Conservation (phyloP, 2,797 vertebrate genomes). For the Yasuhikotakia modesta region DNA sequence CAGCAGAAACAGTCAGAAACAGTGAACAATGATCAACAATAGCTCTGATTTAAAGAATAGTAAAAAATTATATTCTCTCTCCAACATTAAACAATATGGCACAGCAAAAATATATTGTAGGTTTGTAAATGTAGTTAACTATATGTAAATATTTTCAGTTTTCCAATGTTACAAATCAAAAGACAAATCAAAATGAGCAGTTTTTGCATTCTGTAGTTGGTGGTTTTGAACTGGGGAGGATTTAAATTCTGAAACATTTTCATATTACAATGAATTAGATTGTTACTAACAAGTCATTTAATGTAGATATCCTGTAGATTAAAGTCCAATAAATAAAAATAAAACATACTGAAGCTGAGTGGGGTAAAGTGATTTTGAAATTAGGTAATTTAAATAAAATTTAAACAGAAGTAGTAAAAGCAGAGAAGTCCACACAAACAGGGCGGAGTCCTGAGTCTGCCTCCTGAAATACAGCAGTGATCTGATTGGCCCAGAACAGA, state of each 20-base stretch:
- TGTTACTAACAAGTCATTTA: too few species aligned
- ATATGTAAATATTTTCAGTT: background rate
- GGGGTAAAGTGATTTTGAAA: background rate
- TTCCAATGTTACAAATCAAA: background rate
- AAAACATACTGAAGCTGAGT: background rate
- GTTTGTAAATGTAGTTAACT: background rate
- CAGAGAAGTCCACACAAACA: constrained; percentile 43
- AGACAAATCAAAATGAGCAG: too few species aligned
- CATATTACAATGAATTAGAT: too few species aligned
- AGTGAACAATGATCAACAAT: too few species aligned
- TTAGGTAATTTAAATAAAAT: background rate
- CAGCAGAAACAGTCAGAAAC: background rate
- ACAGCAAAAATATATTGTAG: background rate
- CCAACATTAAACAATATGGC: background rate
- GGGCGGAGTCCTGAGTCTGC: constrained; percentile 43
- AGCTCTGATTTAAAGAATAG: background rate
- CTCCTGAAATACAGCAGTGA: constrained; percentile 35
- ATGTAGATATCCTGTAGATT: too few species aligned
- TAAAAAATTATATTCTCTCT: background rate
- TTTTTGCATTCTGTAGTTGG: too few species aligned
- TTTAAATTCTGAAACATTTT: too few species aligned
- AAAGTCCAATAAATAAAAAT: background rate
- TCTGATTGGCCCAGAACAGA: constrained; percentile 53
- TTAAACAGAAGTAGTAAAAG: constrained; percentile 36
- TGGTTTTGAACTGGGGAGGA: too few species aligned